Conservation (phyloP, 2,113 vertebrate genomes). For the Platichthys stellatus region DNA sequence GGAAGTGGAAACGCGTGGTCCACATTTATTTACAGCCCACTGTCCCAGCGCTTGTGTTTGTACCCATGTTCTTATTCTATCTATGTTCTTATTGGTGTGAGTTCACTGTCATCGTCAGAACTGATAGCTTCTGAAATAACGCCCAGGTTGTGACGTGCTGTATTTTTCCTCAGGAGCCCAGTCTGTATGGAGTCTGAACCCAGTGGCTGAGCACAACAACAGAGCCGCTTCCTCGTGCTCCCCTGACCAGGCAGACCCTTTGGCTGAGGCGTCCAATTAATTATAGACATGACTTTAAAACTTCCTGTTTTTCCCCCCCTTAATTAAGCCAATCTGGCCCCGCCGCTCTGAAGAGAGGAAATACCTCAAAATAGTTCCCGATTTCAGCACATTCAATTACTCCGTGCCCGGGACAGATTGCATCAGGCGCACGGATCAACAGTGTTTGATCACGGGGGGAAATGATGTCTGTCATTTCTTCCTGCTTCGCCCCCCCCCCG, state of each 20-base stretch:
- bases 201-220: conserved; percentile 58
- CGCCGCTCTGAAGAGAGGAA: conserved; percentile 80
- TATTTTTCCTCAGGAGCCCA: conserved; percentile 14
- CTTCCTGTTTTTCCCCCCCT: conserved; percentile 86
- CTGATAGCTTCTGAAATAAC: conserved; percentile 8
- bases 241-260: conserved; percentile 78
- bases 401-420: conserved; percentile 76
- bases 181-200: conserved; percentile 42
- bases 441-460: conserved; percentile 84
- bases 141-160: neutral
- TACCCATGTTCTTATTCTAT: neutral
- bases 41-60: neutral
- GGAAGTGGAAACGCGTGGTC: neutral
- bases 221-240: conserved; percentile 72
- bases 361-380: conserved; percentile 81
- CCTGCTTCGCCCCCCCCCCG: conserved; percentile 71
- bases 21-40: neutral
- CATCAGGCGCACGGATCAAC: conserved; percentile 77
- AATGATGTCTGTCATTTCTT: conserved; percentile 86
- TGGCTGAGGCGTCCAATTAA: conserved; percentile 83
- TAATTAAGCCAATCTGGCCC: conserved; percentile 84
- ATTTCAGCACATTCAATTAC: conserved; percentile 84
- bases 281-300: conserved; percentile 84
- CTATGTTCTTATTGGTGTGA: too few species aligned
- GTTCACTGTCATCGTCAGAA: too few species aligned